Conservation (phyloP, 2,113 vertebrate genomes). For the Anarhynchus alexandrinus region DNA sequence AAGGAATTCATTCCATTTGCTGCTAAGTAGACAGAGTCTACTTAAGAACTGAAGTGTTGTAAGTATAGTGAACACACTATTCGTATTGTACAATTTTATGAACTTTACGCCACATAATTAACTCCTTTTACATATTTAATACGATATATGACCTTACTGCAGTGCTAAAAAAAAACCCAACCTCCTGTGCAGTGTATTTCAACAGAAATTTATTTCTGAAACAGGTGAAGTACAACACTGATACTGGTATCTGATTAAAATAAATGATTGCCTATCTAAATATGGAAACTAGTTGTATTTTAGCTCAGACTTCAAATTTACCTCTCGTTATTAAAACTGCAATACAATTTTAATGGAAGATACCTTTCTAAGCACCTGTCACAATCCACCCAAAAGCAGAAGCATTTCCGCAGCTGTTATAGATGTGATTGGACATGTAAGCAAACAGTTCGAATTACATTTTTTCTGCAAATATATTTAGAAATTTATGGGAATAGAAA, state of each 20-base stretch:
- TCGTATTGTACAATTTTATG: not conserved
- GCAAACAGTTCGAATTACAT: not conserved
- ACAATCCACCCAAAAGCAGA: not conserved
- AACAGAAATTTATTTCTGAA: constrained; percentile 36
- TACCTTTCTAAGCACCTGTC: not conserved
- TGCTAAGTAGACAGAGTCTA: not conserved
- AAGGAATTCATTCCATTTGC: not conserved
- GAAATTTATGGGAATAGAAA: not conserved
- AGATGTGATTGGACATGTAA: not conserved
- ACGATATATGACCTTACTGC: not conserved
- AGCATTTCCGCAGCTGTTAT: not conserved
- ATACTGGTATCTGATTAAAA: constrained; percentile 21
- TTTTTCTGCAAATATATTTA: not conserved
- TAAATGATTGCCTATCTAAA: constrained; percentile 19
- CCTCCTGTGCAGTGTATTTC: not conserved
- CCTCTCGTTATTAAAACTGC: not conserved
- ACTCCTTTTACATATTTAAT: not conserved
- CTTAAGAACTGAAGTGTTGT: not conserved
- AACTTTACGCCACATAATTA: not conserved
- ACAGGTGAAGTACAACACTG: not conserved
- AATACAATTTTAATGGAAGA: not conserved
- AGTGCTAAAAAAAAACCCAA: not conserved
- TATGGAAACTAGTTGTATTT: constrained; percentile 11
- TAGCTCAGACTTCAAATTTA: not conserved
- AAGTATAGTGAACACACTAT: not conserved